Evolutionary conservation across 2,113 vertebrate genomes (phyloP), one percentile per base, ranked within the genome.

Genomic region (Desmodus rotundus): DNA sequence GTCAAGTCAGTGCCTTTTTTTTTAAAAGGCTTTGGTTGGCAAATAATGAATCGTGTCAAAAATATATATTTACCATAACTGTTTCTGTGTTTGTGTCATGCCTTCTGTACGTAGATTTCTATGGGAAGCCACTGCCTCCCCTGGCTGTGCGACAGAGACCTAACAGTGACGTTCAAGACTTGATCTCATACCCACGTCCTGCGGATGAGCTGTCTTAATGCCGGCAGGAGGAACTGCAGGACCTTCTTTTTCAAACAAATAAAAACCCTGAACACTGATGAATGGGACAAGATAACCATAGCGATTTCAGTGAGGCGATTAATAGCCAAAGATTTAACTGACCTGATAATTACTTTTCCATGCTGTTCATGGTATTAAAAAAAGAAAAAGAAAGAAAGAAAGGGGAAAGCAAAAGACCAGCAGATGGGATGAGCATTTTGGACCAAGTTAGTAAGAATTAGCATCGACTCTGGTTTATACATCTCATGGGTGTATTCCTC

Each of bases 81-180:
- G 3, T 91, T 83, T 83, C 58, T 43, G 1, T 92, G 20, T n/a
- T 52, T 76, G 92, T 95, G 73, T 33, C 93, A 96, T 94, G 15
- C 94, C 83, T 93, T 97, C 70, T 98, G 93, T 72, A 12, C 0
- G 2, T 96, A 99, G 98, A 98, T 98, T 98, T 99, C 97, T 98
- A 96, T 81, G 98, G 98, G 50, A 99, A 98, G 96, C 98, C 98
- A 31, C 94, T 99, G 50, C 98, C 98, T 33, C 98, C 98, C 0
- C 89, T 99, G 96, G 94, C 96, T 78, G 3, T 98, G 15, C 97
- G 95, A 86, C 98, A 98, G 92, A 98, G 97, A 98, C 98, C 98
- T 47, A 98, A 98, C 93, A 96, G 98, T 52, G 98, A 99, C n/a
- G 91, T 96, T 82, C 98, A 98, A 8, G 98, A 98, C 61, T 84